phyloP scores from a whole-genome alignment of 2,113 vertebrate genomes.

The Dasyornis broadbenti region DNA sequence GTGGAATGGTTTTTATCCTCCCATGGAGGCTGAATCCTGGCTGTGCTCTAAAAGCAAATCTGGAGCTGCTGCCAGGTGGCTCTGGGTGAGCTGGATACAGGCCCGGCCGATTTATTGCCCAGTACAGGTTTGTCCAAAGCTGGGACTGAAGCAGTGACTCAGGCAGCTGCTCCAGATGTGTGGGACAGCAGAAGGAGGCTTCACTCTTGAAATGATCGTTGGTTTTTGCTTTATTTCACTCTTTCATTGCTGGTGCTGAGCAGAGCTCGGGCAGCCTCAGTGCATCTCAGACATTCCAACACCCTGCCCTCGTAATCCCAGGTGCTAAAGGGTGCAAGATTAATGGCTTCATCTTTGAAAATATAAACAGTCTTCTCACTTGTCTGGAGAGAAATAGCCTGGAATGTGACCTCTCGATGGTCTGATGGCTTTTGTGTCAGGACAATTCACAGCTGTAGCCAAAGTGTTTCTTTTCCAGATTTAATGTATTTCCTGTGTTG shows the following conservation, averaged over 20 bases:
- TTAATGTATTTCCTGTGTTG: neutral
- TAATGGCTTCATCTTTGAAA: neutral
- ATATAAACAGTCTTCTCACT: neutral
- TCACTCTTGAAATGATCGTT: accelerated
- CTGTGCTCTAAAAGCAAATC: neutral
- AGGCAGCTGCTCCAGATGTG: neutral
- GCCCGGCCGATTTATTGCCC: accelerated
- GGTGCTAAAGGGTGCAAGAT: neutral
- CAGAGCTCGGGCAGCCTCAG: neutral
- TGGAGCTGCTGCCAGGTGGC: neutral
- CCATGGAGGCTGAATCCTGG: accelerated
- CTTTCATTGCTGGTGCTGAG: neutral
- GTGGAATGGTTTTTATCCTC: neutral
- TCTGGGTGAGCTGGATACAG: neutral
- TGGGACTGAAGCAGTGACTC: neutral
- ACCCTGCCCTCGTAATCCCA: accelerated
- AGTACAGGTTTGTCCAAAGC: neutral
- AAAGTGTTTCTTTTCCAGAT: neutral
- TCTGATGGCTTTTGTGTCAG: neutral
- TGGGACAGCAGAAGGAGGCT: neutral
- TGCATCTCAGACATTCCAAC: accelerated
- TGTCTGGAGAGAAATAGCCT: neutral
- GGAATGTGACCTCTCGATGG: neutral
- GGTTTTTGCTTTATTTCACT: neutral
- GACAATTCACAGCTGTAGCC: neutral